A percentile compares a stretch with the other conserved stretches of the same genome.
phyloP scores from a whole-genome alignment of 2,113 vertebrate genomes.

The Strix uralensis region DNA sequence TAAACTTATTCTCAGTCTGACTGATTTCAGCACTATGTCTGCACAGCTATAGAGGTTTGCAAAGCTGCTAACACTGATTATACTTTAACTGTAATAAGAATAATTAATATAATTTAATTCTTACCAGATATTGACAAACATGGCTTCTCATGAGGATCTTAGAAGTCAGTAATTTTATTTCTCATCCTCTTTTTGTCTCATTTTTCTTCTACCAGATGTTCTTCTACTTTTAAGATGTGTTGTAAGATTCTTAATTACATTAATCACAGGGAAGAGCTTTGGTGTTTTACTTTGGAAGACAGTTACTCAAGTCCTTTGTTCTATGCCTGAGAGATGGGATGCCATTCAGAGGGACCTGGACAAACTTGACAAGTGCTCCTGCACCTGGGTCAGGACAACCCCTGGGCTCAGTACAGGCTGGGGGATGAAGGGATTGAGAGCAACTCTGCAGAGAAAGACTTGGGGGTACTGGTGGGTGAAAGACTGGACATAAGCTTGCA shows the following conservation, averaged over 20 bases:
- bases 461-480: not conserved
- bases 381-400: accelerated
- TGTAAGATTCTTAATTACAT: not conserved
- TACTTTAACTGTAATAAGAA: not conserved
- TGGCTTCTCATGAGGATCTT: not conserved
- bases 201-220: not conserved
- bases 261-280: not conserved
- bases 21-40: not conserved
- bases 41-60: not conserved
- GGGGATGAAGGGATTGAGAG: not conserved
- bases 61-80: not conserved
- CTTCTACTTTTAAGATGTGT: accelerated
- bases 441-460: accelerated
- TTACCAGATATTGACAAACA: accelerated
- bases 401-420: not conserved
- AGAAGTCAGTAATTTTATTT: not conserved
- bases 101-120: not conserved
- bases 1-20: not conserved
- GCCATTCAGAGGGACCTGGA: not conserved
- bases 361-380: not conserved
- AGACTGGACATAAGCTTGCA: accelerated
- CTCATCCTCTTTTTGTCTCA: not conserved
- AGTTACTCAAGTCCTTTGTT: not conserved
- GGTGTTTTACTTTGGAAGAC: not conserved
- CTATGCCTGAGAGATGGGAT: accelerated